Base-by-base conservation (phyloP, 2,888 invertebrate species). In the Apeira syringaria region DNA sequence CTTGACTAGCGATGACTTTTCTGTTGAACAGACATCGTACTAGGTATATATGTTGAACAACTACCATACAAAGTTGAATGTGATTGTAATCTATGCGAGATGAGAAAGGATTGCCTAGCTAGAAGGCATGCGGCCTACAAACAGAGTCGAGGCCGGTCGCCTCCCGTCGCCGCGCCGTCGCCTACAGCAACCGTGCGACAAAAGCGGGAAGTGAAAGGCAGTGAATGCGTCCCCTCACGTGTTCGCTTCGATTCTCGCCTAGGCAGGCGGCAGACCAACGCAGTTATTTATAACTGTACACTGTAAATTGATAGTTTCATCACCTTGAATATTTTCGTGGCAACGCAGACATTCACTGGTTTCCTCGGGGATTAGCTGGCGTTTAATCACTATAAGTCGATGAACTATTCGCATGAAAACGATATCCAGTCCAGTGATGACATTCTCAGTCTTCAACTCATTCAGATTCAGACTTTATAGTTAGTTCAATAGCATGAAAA, bases 151-250 rank as follows among this genome's bases (percentile, higher is more conserved):
- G 88, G 88, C 83, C 86, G 81, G 75, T 79, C 76, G 85, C 84
- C 81, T 82, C 84, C 81, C 81, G 75, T 79, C 76, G 85, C 84
- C 81, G 82, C 84, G 81, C 81, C 47, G 81, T 68, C 64, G 80
- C 77, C 74, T 78, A 80, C 74, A 81, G 78, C 79, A 79, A 72
- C 71, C 71, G 71, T 71, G 74, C 76, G 79, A 87, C 85, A 88
- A 87, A 86, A 87, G 83, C 84, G 85, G 89, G 89, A 88, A 89
- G 89, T 89, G 89, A 89, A 89, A 89, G 88, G 89, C 80, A 80
- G 87, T 81, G 87, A 88, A 87, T 84, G 85, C 78, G 84, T 80
- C 78, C 83, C 82, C 75, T 79, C 76, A 71, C 76, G 70, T 64
- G 75, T 69, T 64, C 69, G 72, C 68, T 68, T 74, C 71, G 69